Base-by-base conservation (phyloP, 2,888 invertebrate species). In the Epirrhoe alternata region DNA sequence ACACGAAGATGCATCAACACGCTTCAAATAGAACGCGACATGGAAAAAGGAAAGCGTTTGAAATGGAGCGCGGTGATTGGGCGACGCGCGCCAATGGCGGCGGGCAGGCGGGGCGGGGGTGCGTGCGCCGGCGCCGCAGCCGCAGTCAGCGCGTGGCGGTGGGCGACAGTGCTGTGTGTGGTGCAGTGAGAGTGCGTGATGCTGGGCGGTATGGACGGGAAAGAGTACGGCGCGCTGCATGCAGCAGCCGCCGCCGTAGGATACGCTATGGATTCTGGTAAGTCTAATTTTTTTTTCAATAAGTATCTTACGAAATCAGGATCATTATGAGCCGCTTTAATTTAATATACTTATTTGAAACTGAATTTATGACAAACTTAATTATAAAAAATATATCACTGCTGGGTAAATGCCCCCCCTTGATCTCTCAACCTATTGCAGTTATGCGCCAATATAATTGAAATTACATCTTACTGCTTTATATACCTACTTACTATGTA, bases 31-130 rank as follows among this genome's bases (percentile, higher is more conserved):
- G 87, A 89, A 90, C 86, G 87, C 87, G 86, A 88, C 88, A 89
- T 84, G 89, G 91, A 88, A 91, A 90, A 91, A 89, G 87, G 88
- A 90, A 87, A 87, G 87, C 88, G 87, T 85, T 85, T 79, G 89
- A 90, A 91, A 90, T 91, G 90, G 88, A 90, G 92, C 92, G 90
- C 86, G 72, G 88, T 87, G 91, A 92, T 92, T 92, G 92, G 92
- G 77, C 78, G 88, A 80, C 71, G 84, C 86, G 87, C 86, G 76
- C 90, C 92, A 90, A 91, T 91, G 89, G 90, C 85, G 82, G 87
- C 86, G 87, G 88, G 69, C 59, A 68, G 82, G 82, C 84, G 78
- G 81, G 71, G 71, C 73, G 79, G 81, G 78, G 76, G 79, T 77
- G 76, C 77, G 70, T 70, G 75, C 80, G 72, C 76, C 73, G 70